phyloP scores from a whole-genome alignment of 2,113 vertebrate genomes.

The Podocnemis expansa region DNA sequence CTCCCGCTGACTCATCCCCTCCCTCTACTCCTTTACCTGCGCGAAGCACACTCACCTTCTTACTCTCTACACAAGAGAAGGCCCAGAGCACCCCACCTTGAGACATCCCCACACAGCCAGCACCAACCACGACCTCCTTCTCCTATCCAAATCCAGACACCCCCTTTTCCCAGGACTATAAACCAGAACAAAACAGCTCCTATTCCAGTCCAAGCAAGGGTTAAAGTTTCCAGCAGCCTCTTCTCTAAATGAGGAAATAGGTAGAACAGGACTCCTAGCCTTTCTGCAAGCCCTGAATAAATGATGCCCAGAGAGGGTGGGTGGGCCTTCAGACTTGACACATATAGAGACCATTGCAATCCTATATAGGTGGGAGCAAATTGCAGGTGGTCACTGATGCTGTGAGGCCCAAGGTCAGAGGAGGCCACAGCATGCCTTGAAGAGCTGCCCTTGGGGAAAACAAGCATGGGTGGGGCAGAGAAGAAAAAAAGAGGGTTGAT shows the following conservation, averaged over 20 bases:
- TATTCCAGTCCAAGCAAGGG: background rate
- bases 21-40: background rate
- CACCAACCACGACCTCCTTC: background rate
- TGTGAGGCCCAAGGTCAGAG: background rate
- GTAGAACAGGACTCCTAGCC: background rate
- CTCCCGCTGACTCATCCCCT: background rate
- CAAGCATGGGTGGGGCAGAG: background rate
- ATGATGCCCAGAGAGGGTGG: background rate
- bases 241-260: background rate
- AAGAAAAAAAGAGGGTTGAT: background rate
- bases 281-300: background rate
- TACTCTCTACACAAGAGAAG: background rate
- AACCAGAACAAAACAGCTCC: background rate
- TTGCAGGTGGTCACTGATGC: background rate
- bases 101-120: background rate
- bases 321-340: background rate
- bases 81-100: background rate
- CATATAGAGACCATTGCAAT: background rate
- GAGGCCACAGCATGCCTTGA: background rate
- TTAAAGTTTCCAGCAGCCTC: background rate
- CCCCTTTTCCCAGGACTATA: accelerated
- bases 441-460: background rate
- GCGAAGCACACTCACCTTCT: background rate
- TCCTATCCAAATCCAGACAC: background rate
- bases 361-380: background rate